These are phyloP conservation scores for Sinocyclocheilus rhinocerous DNA, from an alignment of 2,113 vertebrate genomes.

Conservation along the genomic window DNA sequence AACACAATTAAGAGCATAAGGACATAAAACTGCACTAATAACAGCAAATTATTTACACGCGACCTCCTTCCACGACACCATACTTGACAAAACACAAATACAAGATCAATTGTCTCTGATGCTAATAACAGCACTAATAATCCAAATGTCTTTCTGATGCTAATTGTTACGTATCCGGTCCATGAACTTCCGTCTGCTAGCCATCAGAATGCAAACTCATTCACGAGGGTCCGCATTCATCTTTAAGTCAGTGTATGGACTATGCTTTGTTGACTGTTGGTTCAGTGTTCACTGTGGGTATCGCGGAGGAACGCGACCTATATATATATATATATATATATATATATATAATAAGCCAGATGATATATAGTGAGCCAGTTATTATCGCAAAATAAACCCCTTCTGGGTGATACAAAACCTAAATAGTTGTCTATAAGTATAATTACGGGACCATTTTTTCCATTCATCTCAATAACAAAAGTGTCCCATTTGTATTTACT, in stretches of 20 bases:
- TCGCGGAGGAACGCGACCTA: too few relatives aligned
- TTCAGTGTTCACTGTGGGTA: too few relatives aligned
- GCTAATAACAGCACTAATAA: conserved; percentile 56
- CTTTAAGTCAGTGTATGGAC: too few relatives aligned
- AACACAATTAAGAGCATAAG: background rate
- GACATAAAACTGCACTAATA: background rate
- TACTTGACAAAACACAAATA: conserved; percentile 13
- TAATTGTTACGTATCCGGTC: too few relatives aligned
- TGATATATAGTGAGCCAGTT: background rate
- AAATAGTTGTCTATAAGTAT: background rate
- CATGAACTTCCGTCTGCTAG: too few relatives aligned
- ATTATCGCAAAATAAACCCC: background rate
- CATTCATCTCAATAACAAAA: background rate
- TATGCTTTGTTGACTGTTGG: too few relatives aligned
- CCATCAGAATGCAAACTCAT: too few relatives aligned
- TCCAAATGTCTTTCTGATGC: conserved; percentile 47
- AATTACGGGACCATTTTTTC: background rate
- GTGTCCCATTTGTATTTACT: background rate
- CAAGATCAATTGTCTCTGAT: conserved; percentile 1
- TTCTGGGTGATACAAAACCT: background rate
- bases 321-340: too few relatives aligned
- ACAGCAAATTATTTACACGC: background rate
- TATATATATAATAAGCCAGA: background rate
- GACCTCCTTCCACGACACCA: background rate
- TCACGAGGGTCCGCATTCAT: too few relatives aligned